Base-by-base conservation (phyloP, 1,140 invertebrate genomes). In the Chymomyza costata region DNA sequence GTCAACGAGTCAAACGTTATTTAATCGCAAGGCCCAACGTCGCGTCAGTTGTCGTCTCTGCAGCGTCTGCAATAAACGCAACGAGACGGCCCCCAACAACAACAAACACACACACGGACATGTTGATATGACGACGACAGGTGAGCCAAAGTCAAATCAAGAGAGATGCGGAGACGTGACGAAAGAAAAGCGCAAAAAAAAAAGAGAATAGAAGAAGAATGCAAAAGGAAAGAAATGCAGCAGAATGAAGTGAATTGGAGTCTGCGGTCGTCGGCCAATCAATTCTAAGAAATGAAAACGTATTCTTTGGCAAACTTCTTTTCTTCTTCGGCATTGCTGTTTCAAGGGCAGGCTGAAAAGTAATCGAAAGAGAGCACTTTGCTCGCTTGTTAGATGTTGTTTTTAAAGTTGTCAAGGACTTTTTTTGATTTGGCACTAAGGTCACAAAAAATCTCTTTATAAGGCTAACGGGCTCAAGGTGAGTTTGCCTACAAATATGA, bases 1-100 rank as follows among this genome's bases (percentile, higher is more conserved):
- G n/a, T n/a, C n/a, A n/a, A n/a, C n/a, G 71, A 76, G 70, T 69
- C 73, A 78, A 76, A 71, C 71, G 71, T 78, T 76, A 80, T 78
- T 76, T 71, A 78, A 76, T 80, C 71, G 57, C 47, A 58, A 62
- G 54, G 57, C 57, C 52, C 21, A 52, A 61, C 61, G 34, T 37
- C n/a, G n/a, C n/a, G n/a, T n/a, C n/a, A n/a, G n/a, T n/a, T n/a
- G n/a, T n/a, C n/a, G n/a, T n/a, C 53, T 56, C 56, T 47, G 56
- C 43, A 54, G 57, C 57, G 60, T 58, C 60, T 48, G 49, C 41
- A 18, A 53, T n/a, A n/a, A 48, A 45, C 41, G 35, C 48, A 45
- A n/a, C n/a, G n/a, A n/a, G n/a, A 25, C 21, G 21, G 3, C 3
- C 44, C 52, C 19, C 40, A 52, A 49, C 62, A 65, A 51, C 58